Percentiles rank a stretch among this genome's conserved stretches.
phyloP scores from a whole-genome alignment of 2,797 vertebrate species.

The Dallia pectoralis region DNA sequence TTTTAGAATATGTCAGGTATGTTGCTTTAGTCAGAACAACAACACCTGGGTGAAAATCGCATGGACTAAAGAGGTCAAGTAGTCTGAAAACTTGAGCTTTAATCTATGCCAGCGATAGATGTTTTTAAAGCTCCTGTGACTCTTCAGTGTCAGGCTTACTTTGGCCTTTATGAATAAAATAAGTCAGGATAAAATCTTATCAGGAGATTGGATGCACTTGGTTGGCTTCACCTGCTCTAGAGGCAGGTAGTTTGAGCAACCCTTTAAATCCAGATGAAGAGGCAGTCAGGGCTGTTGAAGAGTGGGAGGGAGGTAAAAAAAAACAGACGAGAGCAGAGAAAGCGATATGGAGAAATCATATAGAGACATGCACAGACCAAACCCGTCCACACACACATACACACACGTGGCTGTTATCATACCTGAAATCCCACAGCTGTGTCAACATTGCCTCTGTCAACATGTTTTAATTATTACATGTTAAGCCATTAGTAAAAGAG shows the following conservation, averaged over 20 bases:
- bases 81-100: neutral
- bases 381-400: conserved; percentile 18
- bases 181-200: conserved; percentile 10
- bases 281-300: neutral
- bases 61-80: neutral
- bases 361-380: neutral
- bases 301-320: neutral
- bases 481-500: conserved; percentile 37
- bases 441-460: conserved; percentile 34
- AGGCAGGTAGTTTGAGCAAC: conserved; percentile 3
- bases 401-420: conserved; percentile 37
- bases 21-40: neutral
- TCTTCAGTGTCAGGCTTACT: conserved; percentile 9
- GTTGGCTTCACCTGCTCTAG: conserved; percentile 12
- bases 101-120: neutral
- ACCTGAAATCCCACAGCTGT: conserved; percentile 34
- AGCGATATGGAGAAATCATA: neutral
- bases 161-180: conserved; percentile 5
- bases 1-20: neutral
- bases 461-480: conserved; percentile 58
- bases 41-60: neutral
- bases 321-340: neutral
- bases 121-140: neutral
- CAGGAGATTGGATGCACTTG: conserved; percentile 9
- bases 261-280: neutral